Conservation (phyloP, 2,797 vertebrate species). For the Euthynnus affinis region DNA sequence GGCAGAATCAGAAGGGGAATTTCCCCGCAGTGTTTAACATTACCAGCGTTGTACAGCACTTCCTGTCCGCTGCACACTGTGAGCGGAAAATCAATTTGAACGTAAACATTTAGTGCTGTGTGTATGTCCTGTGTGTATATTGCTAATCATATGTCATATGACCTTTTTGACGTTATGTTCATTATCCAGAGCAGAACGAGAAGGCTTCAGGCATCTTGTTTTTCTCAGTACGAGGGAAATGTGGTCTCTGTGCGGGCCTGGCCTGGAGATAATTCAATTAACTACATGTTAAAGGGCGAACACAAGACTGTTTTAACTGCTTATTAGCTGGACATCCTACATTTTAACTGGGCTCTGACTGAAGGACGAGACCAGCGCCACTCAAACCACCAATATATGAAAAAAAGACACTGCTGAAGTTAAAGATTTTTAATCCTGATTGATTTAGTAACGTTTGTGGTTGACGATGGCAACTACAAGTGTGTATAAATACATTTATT, state of each 20-base stretch:
- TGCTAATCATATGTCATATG: constrained; percentile 5
- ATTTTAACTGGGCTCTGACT: no score
- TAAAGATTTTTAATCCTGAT: no score
- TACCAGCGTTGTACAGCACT: not conserved
- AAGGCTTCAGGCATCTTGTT: constrained; percentile 1
- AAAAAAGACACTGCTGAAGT: no score
- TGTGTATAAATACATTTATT: no score
- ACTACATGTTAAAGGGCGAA: not conserved
- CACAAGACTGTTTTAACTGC: not conserved
- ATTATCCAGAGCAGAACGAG: not conserved
- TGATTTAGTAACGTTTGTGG: no score
- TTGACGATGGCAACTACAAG: no score
- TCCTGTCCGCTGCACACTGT: not conserved
- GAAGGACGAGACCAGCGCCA: no score
- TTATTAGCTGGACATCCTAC: no score
- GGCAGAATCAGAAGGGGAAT: not conserved
- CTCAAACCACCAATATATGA: no score
- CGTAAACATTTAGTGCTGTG: not conserved
- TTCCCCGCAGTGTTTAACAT: not conserved
- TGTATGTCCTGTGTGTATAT: not conserved
- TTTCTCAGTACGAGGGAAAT: not conserved
- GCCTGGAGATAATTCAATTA: constrained; percentile 14
- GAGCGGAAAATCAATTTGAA: constrained; percentile 24
- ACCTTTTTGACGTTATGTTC: constrained; percentile 10
- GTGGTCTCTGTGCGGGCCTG: not conserved